Evolutionary conservation across 2,113 vertebrate species (phyloP).

Genomic region (Oreochromis aureus): DNA sequence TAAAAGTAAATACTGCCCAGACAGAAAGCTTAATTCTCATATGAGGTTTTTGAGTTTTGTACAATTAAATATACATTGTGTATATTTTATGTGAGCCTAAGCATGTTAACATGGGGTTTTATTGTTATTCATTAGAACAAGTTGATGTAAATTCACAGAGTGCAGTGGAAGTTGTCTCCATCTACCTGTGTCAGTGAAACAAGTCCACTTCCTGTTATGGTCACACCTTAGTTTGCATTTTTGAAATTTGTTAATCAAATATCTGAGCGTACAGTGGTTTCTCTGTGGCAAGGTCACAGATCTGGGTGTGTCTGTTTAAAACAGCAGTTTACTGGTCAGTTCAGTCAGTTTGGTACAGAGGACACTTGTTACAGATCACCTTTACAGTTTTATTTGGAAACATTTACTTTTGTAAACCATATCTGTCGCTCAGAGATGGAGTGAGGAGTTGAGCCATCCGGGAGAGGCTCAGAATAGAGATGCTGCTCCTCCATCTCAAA

Average conservation of each 20-base stretch:
- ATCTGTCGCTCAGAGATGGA: accelerated
- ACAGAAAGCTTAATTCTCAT: accelerated
- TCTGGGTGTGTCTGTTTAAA: background rate
- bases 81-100: background rate
- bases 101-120: background rate
- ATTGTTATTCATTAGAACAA: accelerated
- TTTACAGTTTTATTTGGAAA: no score
- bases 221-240: no score
- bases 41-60: background rate
- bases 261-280: background rate
- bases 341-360: background rate
- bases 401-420: background rate
- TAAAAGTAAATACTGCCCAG: no score
- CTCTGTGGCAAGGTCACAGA: background rate
- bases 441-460: accelerated
- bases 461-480: background rate
- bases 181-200: no score
- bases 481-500: background rate
- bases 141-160: no score
- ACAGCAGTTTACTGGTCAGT: accelerated
- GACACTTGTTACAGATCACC: accelerated
- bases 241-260: background rate
- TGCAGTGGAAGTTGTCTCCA: no score
- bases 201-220: no score
- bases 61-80: background rate